phyloP scores from a whole-genome alignment of 2,113 vertebrate species.

The Hassar affinis region DNA sequence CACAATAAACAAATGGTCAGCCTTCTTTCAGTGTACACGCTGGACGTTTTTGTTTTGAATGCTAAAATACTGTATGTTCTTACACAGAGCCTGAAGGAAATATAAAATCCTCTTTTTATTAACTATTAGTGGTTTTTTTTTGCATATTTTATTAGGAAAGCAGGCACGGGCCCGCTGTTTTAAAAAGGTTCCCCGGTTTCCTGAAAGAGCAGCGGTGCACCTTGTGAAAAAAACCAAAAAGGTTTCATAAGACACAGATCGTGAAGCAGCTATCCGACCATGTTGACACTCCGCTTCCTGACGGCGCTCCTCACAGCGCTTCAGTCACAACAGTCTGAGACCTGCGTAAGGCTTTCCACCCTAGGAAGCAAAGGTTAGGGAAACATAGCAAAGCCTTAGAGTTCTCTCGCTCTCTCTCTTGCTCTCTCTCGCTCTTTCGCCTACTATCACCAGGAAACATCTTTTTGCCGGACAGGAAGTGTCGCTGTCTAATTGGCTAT shows the following conservation, averaged over 20 bases:
- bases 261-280: neutral
- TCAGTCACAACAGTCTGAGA: slow-evolving; percentile 38
- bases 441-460: slow-evolving; percentile 97
- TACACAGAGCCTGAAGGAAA: neutral
- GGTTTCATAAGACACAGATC: neutral
- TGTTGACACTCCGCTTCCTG: slow-evolving; percentile 21
- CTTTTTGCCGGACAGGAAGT: slow-evolving; percentile 88
- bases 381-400: slow-evolving; percentile 69
- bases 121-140: too few species aligned
- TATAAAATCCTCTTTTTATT: neutral
- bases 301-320: neutral
- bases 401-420: slow-evolving; percentile 32
- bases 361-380: slow-evolving; percentile 73
- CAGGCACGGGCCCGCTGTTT: neutral
- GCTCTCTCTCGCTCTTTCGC: slow-evolving; percentile 50
- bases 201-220: neutral
- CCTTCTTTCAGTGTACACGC: neutral
- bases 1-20: neutral
- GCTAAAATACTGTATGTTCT: neutral
- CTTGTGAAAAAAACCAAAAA: too few species aligned
- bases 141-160: too few species aligned
- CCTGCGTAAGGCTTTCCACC: slow-evolving; percentile 66
- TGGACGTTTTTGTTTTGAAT: neutral
- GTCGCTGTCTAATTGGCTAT: slow-evolving; percentile 79
- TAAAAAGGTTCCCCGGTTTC: neutral